Conservation (phyloP, 2,888 invertebrate genomes). For the Drymonia ruficornis region DNA sequence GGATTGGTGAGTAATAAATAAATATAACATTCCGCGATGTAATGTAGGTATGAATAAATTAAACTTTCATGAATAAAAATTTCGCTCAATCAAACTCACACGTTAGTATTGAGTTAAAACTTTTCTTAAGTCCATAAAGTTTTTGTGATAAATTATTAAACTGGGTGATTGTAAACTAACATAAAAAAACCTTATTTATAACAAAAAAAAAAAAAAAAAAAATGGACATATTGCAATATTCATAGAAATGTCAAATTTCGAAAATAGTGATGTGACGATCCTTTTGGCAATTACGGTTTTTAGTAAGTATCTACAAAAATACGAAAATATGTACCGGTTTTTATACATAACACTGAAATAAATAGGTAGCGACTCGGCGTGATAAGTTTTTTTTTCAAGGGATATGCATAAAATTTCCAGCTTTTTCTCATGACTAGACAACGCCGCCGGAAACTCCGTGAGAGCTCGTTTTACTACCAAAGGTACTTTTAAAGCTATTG, state of each 20-base stretch:
- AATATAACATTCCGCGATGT: constrained; percentile 28
- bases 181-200: constrained; percentile 14
- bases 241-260: constrained; percentile 40
- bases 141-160: background rate
- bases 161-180: constrained; percentile 27
- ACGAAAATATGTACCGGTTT: constrained; percentile 7
- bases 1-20: constrained; percentile 47
- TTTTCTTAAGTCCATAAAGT: constrained; percentile 7
- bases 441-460: constrained; percentile 66
- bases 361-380: background rate
- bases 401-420: constrained; percentile 46
- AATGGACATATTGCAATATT: constrained; percentile 17
- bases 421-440: constrained; percentile 59
- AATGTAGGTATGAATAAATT: too few species aligned
- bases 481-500: constrained; percentile 71
- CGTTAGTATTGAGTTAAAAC: background rate
- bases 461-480: constrained; percentile 68
- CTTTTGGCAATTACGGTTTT: background rate
- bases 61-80: constrained; percentile 26
- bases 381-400: constrained; percentile 14
- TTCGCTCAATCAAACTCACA: constrained; percentile 15
- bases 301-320: background rate
- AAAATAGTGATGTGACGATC: constrained; percentile 55
- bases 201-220: constrained; percentile 17
- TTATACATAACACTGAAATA: background rate